Conservation (phyloP, 2,888 invertebrate genomes). For the Dryocosmus kuriphilus region DNA sequence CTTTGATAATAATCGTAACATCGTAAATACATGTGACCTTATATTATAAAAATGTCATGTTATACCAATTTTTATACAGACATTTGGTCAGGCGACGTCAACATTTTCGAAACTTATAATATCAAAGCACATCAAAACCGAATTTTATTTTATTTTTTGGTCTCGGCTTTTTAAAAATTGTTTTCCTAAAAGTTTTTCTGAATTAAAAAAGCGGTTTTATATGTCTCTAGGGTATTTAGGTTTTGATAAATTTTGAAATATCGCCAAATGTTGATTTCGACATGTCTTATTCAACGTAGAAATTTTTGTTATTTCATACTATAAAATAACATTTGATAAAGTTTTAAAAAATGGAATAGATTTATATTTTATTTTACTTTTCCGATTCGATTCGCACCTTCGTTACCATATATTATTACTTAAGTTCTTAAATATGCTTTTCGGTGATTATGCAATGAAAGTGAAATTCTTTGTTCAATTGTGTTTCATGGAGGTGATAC, state of each 20-base stretch:
- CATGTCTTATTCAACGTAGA: background rate
- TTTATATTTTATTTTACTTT: background rate
- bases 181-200: background rate
- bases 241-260: conserved; percentile 38
- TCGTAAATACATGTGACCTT: too few species aligned
- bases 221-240: background rate
- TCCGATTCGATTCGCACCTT: background rate
- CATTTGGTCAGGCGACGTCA: background rate
- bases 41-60: too few species aligned
- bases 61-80: background rate
- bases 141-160: background rate
- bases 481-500: background rate
- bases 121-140: background rate
- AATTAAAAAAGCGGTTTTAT: too few species aligned
- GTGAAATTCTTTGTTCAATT: background rate
- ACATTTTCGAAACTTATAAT: background rate
- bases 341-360: background rate
- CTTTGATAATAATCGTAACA: too few species aligned
- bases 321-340: background rate
- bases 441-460: background rate
- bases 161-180: background rate
- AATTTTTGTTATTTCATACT: background rate
- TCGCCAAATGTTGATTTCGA: conserved; percentile 20
- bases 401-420: background rate
- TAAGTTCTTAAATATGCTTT: background rate